Evolutionary conservation across 2,888 invertebrate species (phyloP).

Genomic region (Apotomis betuletana): DNA sequence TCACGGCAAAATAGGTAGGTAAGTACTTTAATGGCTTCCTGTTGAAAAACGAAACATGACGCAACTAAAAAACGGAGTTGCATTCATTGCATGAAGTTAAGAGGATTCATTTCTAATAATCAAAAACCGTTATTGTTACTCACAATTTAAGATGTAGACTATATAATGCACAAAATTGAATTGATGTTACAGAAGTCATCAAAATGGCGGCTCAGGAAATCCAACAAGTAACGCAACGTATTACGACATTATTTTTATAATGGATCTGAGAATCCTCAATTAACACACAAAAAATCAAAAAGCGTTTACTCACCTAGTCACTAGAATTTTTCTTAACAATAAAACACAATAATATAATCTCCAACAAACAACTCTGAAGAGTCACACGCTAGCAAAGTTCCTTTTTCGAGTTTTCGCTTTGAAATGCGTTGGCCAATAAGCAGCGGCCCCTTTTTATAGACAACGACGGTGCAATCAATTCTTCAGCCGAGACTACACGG

Average conservation of each 20-base stretch:
- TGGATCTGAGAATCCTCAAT: not conserved
- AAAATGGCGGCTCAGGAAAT: conserved; percentile 35
- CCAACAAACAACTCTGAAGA: conserved; percentile 54
- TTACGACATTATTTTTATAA: not conserved
- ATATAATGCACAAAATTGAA: conserved; percentile 1
- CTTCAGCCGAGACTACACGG: conserved; percentile 47
- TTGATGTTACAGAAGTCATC: not conserved
- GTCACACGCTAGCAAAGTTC: conserved; percentile 51
- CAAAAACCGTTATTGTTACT: not conserved
- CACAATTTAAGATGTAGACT: not conserved
- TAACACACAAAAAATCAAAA: conserved; percentile 8
- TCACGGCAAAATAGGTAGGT: conserved; percentile 17
- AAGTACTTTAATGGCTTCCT: conserved; percentile 22
- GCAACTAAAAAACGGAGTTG: conserved; percentile 18
- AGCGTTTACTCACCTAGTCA: conserved; percentile 55
- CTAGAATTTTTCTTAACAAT: conserved; percentile 54
- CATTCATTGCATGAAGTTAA: conserved; percentile 5
- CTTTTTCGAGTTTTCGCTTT: conserved; percentile 57
- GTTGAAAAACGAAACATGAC: conserved; percentile 20
- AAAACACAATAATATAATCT: conserved; percentile 49
- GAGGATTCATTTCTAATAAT: not conserved
- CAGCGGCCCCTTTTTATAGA: conserved; percentile 55
- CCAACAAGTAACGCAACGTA: not conserved
- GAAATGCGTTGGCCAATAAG: conserved; percentile 51
- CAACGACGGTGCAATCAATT: conserved; percentile 47